A percentile compares a stretch with the other conserved stretches of the same genome.
Evolutionary conservation across 37 sponge, comb jelly and placozoan species (phyloP).

Genomic region (Petrosia ficiformis): DNA sequence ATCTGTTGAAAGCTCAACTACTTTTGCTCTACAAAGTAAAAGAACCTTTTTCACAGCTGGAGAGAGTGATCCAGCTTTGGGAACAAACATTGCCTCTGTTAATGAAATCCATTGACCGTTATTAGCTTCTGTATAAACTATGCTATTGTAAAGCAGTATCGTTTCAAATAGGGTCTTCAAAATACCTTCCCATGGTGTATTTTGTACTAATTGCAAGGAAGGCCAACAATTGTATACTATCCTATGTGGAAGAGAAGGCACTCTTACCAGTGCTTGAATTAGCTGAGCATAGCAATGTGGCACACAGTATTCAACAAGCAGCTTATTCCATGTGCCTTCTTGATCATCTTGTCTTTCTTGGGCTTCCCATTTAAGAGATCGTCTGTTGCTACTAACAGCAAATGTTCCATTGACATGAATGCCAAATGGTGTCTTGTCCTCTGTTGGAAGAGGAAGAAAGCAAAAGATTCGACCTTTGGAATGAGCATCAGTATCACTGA

Average conservation of each 20-base stretch:
- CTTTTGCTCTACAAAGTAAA: too few relatives aligned
- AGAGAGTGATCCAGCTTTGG: not conserved
- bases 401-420: constrained; percentile 62
- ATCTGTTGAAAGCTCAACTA: too few relatives aligned
- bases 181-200: constrained; percentile 26
- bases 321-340: constrained; percentile 48
- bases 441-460: constrained; percentile 58
- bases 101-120: not conserved
- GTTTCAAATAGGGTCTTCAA: constrained; percentile 15
- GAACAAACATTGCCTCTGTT: not conserved
- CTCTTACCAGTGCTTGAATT: not conserved
- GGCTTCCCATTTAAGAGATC: constrained; percentile 47
- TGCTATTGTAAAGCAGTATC: not conserved
- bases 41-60: too few relatives aligned
- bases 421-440: constrained; percentile 19
- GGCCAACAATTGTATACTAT: constrained; percentile 47
- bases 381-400: constrained; percentile 28
- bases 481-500: not conserved
- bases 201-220: not conserved
- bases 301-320: constrained; percentile 24
- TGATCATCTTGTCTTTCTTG: constrained; percentile 24
- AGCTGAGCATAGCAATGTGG: constrained; percentile 33
- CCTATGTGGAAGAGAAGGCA: not conserved
- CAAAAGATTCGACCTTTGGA: constrained; percentile 21
- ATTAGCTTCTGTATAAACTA: not conserved